Conservation (phyloP, 2,113 vertebrate genomes). For the Salminus brasiliensis region DNA sequence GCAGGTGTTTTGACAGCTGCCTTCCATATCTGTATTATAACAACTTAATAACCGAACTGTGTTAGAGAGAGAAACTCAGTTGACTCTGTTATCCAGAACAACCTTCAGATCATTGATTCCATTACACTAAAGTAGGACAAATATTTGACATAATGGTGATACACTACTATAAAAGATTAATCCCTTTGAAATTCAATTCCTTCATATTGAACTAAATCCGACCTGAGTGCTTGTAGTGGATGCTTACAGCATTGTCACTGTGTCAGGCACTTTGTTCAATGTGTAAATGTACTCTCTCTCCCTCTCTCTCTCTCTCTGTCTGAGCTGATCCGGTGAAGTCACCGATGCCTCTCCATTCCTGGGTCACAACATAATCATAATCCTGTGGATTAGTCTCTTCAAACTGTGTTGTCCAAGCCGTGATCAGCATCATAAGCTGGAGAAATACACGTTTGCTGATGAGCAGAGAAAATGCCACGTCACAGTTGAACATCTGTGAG, state of each 20-base stretch:
- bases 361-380: slow-evolving; percentile 7
- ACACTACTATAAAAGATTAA: neutral
- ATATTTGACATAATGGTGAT: neutral
- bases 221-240: neutral
- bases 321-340: neutral
- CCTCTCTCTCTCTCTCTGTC: neutral
- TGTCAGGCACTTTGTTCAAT: neutral
- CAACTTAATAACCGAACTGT: neutral
- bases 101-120: neutral
- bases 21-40: no score
- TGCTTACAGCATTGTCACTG: neutral
- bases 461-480: neutral
- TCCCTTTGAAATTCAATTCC: neutral
- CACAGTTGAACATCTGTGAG: neutral
- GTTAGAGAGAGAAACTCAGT: neutral
- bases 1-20: no score
- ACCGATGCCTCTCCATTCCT: neutral
- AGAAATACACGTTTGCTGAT: neutral
- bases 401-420: neutral
- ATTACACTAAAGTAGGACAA: neutral
- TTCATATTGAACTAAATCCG: neutral
- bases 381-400: neutral
- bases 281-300: neutral
- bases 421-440: neutral
- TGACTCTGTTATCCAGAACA: neutral